These are phyloP conservation scores for Graphium colonna DNA, from an alignment of 2,888 invertebrate genomes.

Conservation along the genomic window DNA sequence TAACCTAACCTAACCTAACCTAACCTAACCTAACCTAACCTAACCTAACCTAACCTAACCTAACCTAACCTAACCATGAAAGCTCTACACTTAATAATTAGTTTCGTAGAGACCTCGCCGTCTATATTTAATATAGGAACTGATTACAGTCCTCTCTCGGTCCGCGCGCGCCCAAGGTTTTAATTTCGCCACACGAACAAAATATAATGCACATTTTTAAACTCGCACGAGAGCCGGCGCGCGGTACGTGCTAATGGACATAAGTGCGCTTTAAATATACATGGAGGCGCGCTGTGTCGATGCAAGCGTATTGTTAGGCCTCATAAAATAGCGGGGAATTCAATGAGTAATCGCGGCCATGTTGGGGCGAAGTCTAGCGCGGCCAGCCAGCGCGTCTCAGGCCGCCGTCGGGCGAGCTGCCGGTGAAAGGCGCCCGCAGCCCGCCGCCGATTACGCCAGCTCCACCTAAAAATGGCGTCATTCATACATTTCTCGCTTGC, in stretches of 20 bases:
- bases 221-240: conserved; percentile 2
- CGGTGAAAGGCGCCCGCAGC: conserved; percentile 77
- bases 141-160: not conserved
- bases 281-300: conserved; percentile 19
- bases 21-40: too few relatives aligned
- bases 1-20: too few relatives aligned
- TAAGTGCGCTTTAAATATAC: conserved; percentile 25
- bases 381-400: conserved; percentile 58
- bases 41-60: too few relatives aligned
- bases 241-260: conserved; percentile 22
- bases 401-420: conserved; percentile 54
- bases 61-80: too few relatives aligned
- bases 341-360: conserved; percentile 33
- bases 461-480: conserved; percentile 76
- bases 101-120: not conserved
- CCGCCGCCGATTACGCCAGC: conserved; percentile 69
- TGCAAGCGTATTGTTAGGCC: conserved; percentile 25
- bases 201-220: conserved; percentile 13
- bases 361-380: conserved; percentile 38
- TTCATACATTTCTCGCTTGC: conserved; percentile 67
- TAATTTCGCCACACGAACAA: conserved; percentile 5
- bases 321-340: conserved; percentile 24
- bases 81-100: not conserved
- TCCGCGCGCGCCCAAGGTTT: not conserved
- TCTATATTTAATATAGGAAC: not conserved